phyloP scores from a whole-genome alignment of 1,140 invertebrate species.

The Drosophila ambigua region DNA sequence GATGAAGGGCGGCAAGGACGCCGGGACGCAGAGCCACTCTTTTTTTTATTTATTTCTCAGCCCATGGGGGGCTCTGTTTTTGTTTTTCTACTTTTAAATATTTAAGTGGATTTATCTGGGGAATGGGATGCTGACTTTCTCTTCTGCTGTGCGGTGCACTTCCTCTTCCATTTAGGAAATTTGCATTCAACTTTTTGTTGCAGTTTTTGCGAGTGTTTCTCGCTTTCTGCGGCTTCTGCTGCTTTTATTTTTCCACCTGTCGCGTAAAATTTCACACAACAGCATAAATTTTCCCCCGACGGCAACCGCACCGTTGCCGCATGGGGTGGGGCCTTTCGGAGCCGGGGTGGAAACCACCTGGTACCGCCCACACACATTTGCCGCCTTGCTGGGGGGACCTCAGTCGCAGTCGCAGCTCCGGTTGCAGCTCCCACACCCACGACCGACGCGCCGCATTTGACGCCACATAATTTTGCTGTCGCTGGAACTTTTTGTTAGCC shows the following conservation, averaged over 20 bases:
- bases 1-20: conserved; percentile 3
- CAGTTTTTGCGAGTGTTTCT: conserved; percentile 21
- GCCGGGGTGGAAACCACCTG: no score
- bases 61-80: conserved; percentile 31
- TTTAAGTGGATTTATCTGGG: conserved; percentile 48
- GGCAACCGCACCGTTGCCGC: conserved; percentile 56
- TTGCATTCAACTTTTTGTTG: conserved; percentile 66
- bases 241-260: conserved; percentile 73
- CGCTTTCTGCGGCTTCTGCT: conserved; percentile 3
- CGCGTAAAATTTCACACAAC: conserved; percentile 77
- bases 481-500: conserved; percentile 69
- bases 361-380: conserved; percentile 10
- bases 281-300: conserved; percentile 71
- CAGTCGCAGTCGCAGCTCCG: conserved; percentile 5
- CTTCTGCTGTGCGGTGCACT: conserved; percentile 8
- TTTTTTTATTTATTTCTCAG: conserved; percentile 1
- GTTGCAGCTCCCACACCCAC: conserved; percentile 15
- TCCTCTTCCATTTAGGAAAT: conserved; percentile 40
- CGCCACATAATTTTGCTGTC: conserved; percentile 75
- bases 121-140: neutral
- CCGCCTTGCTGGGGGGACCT: neutral
- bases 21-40: conserved; percentile 13
- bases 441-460: conserved; percentile 72
- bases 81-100: conserved; percentile 32
- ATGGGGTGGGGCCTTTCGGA: no score